These are phyloP conservation scores for Caprella mutica DNA, from an alignment of 2,888 invertebrate species.

Conservation along the genomic window DNA sequence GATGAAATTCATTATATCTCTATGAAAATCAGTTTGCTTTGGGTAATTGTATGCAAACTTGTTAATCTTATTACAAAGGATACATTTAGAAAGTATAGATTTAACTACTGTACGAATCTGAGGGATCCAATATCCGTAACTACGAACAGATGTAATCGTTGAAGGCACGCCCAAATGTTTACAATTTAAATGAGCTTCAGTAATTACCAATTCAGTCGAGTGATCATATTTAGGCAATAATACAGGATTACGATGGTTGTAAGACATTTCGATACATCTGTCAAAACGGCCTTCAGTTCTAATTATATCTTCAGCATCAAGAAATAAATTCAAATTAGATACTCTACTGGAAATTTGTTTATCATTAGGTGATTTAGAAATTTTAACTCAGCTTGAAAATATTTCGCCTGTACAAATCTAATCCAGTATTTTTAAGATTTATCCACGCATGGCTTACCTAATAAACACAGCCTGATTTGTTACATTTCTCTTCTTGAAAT, in stretches of 20 bases:
- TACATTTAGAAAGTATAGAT: background rate
- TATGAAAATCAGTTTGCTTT: background rate
- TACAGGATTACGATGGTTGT: background rate
- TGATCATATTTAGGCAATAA: background rate
- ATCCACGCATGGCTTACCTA: no score
- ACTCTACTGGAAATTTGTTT: no score
- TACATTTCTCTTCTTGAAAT: no score
- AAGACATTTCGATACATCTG: background rate
- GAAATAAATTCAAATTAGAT: background rate
- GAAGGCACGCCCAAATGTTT: slow-evolving; percentile 1
- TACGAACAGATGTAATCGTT: background rate
- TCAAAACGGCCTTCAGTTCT: background rate
- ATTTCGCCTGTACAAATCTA: no score
- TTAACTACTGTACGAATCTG: background rate
- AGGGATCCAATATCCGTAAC: slow-evolving; percentile 4
- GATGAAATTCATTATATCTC: background rate
- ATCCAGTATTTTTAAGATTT: no score
- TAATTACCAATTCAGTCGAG: background rate
- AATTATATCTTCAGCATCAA: background rate
- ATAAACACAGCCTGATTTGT: no score
- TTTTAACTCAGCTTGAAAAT: no score
- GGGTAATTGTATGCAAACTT: background rate
- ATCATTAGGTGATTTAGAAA: no score
- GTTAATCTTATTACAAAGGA: slow-evolving; percentile 3
- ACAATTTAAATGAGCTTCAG: background rate